Percentiles rank a stretch among this genome's conserved stretches.
These are phyloP conservation scores for Lamprotornis superbus DNA, from an alignment of 2,113 vertebrate species.

Conservation along the genomic window DNA sequence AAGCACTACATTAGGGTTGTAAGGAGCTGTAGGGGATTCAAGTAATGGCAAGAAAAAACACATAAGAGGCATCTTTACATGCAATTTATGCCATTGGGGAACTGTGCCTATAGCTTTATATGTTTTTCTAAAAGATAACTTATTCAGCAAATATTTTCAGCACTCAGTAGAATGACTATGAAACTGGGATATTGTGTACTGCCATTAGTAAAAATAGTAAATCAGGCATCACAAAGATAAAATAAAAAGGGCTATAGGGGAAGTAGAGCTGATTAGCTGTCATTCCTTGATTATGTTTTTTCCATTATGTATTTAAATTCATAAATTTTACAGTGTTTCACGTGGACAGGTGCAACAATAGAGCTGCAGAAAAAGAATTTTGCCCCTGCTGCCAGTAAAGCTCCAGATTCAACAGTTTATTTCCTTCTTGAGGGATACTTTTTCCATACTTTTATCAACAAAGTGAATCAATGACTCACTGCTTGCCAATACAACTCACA, in stretches of 20 bases:
- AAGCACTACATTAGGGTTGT: not conserved
- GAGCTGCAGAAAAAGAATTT: not conserved
- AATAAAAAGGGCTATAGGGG: not conserved
- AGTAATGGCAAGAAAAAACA: not conserved
- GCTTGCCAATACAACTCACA: slow-evolving; percentile 10
- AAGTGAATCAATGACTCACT: slow-evolving; percentile 37
- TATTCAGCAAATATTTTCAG: not conserved
- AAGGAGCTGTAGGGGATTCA: not conserved
- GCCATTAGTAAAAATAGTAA: not conserved
- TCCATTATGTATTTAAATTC: not conserved
- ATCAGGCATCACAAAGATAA: not conserved
- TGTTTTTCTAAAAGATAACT: not conserved
- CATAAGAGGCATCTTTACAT: not conserved
- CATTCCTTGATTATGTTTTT: not conserved
- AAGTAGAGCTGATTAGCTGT: not conserved
- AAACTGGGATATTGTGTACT: not conserved
- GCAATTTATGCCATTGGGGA: not conserved
- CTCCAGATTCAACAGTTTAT: not conserved
- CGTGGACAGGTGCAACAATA: not conserved
- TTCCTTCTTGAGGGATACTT: not conserved
- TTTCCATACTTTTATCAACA: not conserved
- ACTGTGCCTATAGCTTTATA: not conserved
- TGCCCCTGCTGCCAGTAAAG: not conserved
- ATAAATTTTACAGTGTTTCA: not conserved
- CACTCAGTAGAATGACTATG: not conserved